Evolutionary conservation across 1,140 invertebrate species (phyloP), one percentile per base, ranked within the genome.

Genomic region (Magallana angulata): DNA sequence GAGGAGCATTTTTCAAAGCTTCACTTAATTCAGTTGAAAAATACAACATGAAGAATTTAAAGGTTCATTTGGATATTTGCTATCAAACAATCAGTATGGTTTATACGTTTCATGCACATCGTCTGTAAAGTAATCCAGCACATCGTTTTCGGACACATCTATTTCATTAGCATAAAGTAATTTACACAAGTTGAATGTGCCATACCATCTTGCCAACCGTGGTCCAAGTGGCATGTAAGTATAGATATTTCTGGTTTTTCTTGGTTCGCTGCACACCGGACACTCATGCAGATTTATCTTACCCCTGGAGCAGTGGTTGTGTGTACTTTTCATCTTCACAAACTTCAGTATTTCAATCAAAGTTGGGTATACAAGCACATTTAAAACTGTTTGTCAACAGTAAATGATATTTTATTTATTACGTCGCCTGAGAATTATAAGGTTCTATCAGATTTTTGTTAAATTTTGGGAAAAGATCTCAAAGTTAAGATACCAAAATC

Each of bases 191-290:
- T 83, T 83, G 16, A 8, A 57, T 57, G 82, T 83, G 18, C 82
- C 82, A 83, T n/a, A 83, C 82, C 82, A 83, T 18, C 82, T 18
- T 12, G 80, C 80, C 56, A 81, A 57, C 56, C 80, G 36, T 5
- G 80, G 80, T 56, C 80, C 36, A 57, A 83, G 18, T 14, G 36
- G 56, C 82, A 83, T 83, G n/a, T 57, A 83, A 14, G 14, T n/a
- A 57, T 57, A 83, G 18, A n/a, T 83, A 11, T 83, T 83, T 57
- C 80, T 83, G 7, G 18, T 57, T 11, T 24, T 57, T 24, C 56
- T 57, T n/a, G 48, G 18, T 58, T 83, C 82, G 24, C 12, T 14
- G n/a, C 82, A 57, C 16, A n/a, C 56, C 24, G 82, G 48, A 57
- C 82, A 83, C n/a, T 7, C 82, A 83, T 24, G 18, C 16, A 30